Percentiles rank a stretch among this genome's conserved stretches.
phyloP scores from a whole-genome alignment of 2,113 vertebrate genomes.

The Stigmatopora nigra region DNA sequence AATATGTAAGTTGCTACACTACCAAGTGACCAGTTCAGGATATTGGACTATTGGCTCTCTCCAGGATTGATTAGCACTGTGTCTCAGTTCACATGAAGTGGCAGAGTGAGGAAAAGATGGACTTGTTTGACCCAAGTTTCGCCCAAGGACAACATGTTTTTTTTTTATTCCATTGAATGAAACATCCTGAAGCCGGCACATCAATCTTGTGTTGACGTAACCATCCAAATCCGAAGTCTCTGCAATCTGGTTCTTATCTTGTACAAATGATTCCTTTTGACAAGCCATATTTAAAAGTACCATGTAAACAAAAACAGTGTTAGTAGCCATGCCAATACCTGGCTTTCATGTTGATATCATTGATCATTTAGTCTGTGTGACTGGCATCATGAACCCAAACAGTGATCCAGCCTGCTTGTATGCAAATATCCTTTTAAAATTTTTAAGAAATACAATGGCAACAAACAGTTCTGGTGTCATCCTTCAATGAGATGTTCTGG shows the following conservation, averaged over 20 bases:
- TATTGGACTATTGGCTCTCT: constrained; percentile 26
- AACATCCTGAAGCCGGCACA: constrained; percentile 88
- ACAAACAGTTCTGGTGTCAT: constrained; percentile 31
- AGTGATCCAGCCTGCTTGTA: constrained; percentile 43
- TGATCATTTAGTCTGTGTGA: background rate
- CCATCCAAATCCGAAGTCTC: no score
- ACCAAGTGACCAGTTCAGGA: constrained; percentile 77
- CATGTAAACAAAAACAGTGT: constrained; percentile 33
- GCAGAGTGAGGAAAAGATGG: constrained; percentile 71
- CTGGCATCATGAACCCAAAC: background rate
- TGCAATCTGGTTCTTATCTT: constrained; percentile 26
- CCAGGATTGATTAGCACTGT: background rate
- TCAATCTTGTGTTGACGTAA: constrained; percentile 55
- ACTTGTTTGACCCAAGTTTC: constrained; percentile 69
- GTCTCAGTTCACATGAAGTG: background rate
- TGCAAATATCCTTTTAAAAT: constrained; percentile 98
- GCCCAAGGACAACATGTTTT: constrained; percentile 83
- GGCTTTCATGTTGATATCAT: constrained; percentile 6
- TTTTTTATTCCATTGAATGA: constrained; percentile 87
- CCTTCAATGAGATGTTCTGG: constrained; percentile 14
- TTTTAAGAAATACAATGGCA: constrained; percentile 76
- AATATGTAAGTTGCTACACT: constrained; percentile 8
- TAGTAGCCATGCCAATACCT: constrained; percentile 61
- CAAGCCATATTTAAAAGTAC: constrained; percentile 56
- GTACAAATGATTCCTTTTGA: constrained; percentile 42